Evolutionary conservation across 2,113 vertebrate species (phyloP), one percentile per base, ranked within the genome.

Genomic region (Pipra filicauda): DNA sequence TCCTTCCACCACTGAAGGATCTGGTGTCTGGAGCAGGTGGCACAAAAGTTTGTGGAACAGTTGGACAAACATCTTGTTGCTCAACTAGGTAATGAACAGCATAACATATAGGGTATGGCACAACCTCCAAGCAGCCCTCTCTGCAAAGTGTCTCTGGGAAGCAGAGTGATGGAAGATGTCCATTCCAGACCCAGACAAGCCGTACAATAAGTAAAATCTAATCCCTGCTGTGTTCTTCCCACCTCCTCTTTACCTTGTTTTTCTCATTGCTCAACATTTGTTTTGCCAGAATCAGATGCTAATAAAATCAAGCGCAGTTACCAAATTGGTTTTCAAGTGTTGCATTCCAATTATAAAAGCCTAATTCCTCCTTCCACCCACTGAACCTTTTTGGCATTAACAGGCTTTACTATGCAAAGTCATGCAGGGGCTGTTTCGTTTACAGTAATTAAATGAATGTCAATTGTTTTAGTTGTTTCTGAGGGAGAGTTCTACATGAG

Each of bases 391-490:
- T 91, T 94, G 89, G 93, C 69, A 85, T 96, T 96, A 95, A 86
- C 72, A 52, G 89, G 97, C 93, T 95, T 93, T 91, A 82, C 96
- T 94, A 95, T 95, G 96, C 97, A 98, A 97, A 97, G 97, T 96
- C 94, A 97, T 91, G 89, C 91, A 66, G 97, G 89, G 97, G 95
- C 92, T 71, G 97, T 97, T 97, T 97, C 98, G 97, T 98, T 98
- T 98, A 96, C 87, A 95, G 98, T 98, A 99, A 99, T 99, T 99
- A 98, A 98, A 98, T 98, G 98, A 96, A 97, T 97, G 98, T 96
- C 97, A 86, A 97, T 97, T 96, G 95, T 97, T 98, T 97, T 94
- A 96, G 85, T 79, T 58, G 93, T 96, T 98, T 97, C 98, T 66
- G 81, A 97, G 95, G 97, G 96, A 97, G 98, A 97, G 97, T 98